These are phyloP conservation scores for Drosophila imparisetae DNA, from an alignment of 2,888 invertebrate species.

Conservation along the genomic window DNA sequence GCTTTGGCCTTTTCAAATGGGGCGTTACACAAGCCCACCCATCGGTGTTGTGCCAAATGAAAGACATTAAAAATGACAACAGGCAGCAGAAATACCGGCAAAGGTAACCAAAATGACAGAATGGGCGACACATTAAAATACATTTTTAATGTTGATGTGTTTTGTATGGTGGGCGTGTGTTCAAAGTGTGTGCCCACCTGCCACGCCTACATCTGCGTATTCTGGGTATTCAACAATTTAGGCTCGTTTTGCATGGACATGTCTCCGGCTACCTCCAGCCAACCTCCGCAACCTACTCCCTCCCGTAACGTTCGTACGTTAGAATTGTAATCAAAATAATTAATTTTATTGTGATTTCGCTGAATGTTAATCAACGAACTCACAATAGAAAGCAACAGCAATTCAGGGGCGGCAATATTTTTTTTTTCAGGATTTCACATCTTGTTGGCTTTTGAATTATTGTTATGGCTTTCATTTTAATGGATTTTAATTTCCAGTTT, in stretches of 20 bases:
- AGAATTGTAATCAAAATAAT: conserved; percentile 76
- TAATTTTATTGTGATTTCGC: conserved; percentile 69
- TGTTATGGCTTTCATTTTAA: conserved; percentile 59
- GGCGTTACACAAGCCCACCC: conserved; percentile 37
- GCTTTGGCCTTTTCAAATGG: conserved; percentile 1
- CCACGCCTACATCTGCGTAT: conserved; percentile 33
- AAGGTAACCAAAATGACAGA: conserved; percentile 56
- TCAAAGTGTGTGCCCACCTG: conserved; percentile 17
- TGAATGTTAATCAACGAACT: conserved; percentile 61
- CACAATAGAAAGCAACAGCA: conserved; percentile 9
- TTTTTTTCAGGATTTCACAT: conserved; percentile 22
- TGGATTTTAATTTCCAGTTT: conserved; percentile 64
- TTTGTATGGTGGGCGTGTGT: conserved; percentile 27
- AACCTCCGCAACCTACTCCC: not conserved
- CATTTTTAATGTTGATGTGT: conserved; percentile 75
- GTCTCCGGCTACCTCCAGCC: conserved; percentile 28
- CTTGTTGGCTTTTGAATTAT: conserved; percentile 53
- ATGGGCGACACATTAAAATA: conserved; percentile 73
- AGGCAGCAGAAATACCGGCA: conserved; percentile 51
- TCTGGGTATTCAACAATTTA: conserved; percentile 19
- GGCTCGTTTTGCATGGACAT: conserved; percentile 36
- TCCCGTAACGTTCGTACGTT: conserved; percentile 36
- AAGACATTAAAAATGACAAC: conserved; percentile 72
- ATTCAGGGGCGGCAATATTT: conserved; percentile 8
- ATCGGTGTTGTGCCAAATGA: conserved; percentile 50